Evolutionary conservation across 2,113 vertebrate species (phyloP), one percentile per base, ranked within the genome.

Genomic region (Eudyptes chrysolophus): DNA sequence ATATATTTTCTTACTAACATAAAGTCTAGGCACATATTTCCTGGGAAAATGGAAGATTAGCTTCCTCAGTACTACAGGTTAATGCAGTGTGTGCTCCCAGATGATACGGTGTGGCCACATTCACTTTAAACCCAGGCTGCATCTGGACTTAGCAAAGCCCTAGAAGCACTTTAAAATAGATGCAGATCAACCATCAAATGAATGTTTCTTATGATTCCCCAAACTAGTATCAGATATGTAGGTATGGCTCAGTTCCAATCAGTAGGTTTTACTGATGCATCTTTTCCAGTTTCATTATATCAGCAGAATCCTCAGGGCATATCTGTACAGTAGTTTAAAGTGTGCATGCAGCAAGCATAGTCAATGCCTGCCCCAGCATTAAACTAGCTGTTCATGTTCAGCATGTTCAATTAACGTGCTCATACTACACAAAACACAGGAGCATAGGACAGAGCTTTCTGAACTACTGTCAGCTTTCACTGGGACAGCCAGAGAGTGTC

Each of bases 101-200:
- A 44, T 38, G 17, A n/a, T 40, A 19, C 0, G 0, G 2, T 82
- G 29, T 64, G 46, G 26, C 40, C 82, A 55, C 12, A 64, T n/a
- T 55, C 22, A 46, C 38, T 70, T 69, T 48, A 65, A 89, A 71
- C 11, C 20, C 29, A 70, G 51, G 15, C 22, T 70, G 62, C 16
- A 48, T 38, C 22, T 85, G 58, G n/a, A 49, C 70, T 60, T 58
- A 51, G 24, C 42, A 85, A 68, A 27, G n/a, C 38, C n/a, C 38
- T 75, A 75, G 60, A 87, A 84, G 26, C 16, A 54, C 72, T 89
- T 84, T 21, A 49, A 77, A 84, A 87, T 4, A 70, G 12, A 66
- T 81, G 34, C 57, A 88, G 57, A 49, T 68, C 64, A 51, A 54
- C 60, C 32, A 48, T 48, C n/a, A 90, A 88, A 76, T 44, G 11